Evolutionary conservation across 2,113 vertebrate species (phyloP), one percentile per base, ranked within the genome.

Genomic region (Maylandia zebra): DNA sequence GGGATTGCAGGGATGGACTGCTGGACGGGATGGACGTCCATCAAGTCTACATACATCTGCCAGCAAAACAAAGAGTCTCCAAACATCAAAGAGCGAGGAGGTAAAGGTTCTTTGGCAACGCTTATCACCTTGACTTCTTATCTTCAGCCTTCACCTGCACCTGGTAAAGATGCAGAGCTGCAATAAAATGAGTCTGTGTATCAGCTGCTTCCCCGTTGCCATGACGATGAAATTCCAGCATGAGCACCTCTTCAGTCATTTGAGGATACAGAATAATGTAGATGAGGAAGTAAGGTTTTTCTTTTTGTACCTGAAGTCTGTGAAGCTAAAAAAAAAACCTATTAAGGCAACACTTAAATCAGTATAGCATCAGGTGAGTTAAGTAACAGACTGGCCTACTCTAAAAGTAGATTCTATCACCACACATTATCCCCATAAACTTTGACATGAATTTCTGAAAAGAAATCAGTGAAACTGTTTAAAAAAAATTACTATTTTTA

Each of bases 391-490:
- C 32, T 12, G 0, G 17, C 1, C 17, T 12, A 12, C 61, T 66
- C 36, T 66, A 36, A n/a, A 64, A 36, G 32, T n/a, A 0, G 61
- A 36, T 66, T 0, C 10, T 66, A 5, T 36, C 17, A n/a, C 17
- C 32, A 12, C 61, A 66, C 17, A 5, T 66, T 11, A 36, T 66
- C 59, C 32, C 10, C 32, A n/a, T 64, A 64, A 64, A 64, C 17
- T 61, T 32, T 36, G 32, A 64, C 17, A n/a, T 36, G 16, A n/a
- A 64, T 64, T 64, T 12, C 59, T 36, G 6, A 64, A 64, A 64
- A 19, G 1, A 64, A 64, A 36, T 19, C 6, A 11, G 17, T 36
- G 16, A 64, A 36, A 57, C 24, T 8, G 4, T 57, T 27, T 27
- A 13, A 14, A 57, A 64, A 64, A 34, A 64, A 34, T 4, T 2